These are phyloP conservation scores for Myripristis jacobus DNA, from an alignment of 2,797 vertebrate genomes.

Conservation along the genomic window DNA sequence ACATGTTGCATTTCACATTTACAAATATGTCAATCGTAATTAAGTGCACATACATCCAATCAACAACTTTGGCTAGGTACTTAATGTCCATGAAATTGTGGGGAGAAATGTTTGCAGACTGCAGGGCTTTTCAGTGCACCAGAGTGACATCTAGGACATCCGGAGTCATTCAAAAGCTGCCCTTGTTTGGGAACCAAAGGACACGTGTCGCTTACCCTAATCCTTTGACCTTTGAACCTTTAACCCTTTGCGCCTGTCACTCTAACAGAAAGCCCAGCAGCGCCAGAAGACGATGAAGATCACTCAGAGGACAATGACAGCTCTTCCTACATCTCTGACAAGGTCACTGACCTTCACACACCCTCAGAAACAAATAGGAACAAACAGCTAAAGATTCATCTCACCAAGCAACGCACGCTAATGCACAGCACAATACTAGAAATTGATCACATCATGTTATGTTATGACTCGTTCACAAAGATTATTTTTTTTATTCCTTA, in stretches of 20 bases:
- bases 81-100: too few relatives aligned
- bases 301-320: conserved; percentile 78
- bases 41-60: too few relatives aligned
- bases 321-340: conserved; percentile 70
- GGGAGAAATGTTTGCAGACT: too few relatives aligned
- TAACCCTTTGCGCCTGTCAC: conserved; percentile 15
- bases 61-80: too few relatives aligned
- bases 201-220: neutral
- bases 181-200: neutral
- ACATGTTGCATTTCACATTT: too few relatives aligned
- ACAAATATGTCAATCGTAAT: too few relatives aligned
- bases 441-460: too few relatives aligned
- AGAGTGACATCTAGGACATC: neutral
- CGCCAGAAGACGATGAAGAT: conserved; percentile 82
- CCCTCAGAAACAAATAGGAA: neutral
- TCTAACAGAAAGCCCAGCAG: conserved; percentile 76
- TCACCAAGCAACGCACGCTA: neutral
- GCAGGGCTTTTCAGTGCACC: too few relatives aligned
- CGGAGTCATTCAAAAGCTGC: neutral
- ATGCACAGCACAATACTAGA: too few relatives aligned
- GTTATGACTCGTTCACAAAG: neutral
- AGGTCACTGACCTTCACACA: conserved; percentile 68
- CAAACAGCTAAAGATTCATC: neutral
- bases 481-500: neutral
- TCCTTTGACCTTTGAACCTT: conserved; percentile 29